Base-by-base conservation (phyloP, 2,797 vertebrate genomes). In the Alfaro cultratus region DNA sequence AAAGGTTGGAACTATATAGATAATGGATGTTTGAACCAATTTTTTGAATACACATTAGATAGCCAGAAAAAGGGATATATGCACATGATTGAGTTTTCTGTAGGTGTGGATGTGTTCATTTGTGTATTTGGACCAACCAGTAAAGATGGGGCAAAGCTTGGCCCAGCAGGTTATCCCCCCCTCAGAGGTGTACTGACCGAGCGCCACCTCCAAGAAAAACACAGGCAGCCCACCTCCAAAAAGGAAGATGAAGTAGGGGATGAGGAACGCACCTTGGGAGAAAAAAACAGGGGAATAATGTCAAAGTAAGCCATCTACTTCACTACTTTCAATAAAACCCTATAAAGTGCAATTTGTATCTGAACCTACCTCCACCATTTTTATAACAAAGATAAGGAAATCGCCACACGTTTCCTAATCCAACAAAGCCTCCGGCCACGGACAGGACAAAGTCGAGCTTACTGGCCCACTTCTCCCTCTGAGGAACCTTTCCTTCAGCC, bases 371-470 rank as follows among this genome's bases (percentile, higher is more conserved):
- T 97, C 99, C 99, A 90, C 99, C 99, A 29, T 99, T 99, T 88
- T 99, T 99, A 93, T 99, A 99, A 97, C 98, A 99, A 96, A 99
- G 98, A 93, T 99, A 99, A 23, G 98, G 99, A 81, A 99, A 99
- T 10, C 98, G 96, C 99, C 99, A 99, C 68, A 99, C 97, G 0
- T 99, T 99, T 90, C 99, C 99, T 88, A 99, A 96, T 82, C 99
- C 99, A 2, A 99, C 98, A 21, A 99, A 99, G 81, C 99, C 99
- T 0, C 99, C 99, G 0, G 99, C 99, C 91, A 99, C 99, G 0
- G 99, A 99, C 76, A 99, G 96, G 94, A 99, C 95, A 92, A 99
- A 99, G 96, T 99, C 99, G 77, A 99, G 97, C 95, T 99, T 99
- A 93, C 97, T 99, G n/a, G 97, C 95, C 99, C 99, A 99, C 93